A percentile compares a stretch with the other conserved stretches of the same genome.
These are phyloP conservation scores for Lepisosteus oculatus DNA, from an alignment of 2,113 vertebrate genomes.

Conservation along the genomic window DNA sequence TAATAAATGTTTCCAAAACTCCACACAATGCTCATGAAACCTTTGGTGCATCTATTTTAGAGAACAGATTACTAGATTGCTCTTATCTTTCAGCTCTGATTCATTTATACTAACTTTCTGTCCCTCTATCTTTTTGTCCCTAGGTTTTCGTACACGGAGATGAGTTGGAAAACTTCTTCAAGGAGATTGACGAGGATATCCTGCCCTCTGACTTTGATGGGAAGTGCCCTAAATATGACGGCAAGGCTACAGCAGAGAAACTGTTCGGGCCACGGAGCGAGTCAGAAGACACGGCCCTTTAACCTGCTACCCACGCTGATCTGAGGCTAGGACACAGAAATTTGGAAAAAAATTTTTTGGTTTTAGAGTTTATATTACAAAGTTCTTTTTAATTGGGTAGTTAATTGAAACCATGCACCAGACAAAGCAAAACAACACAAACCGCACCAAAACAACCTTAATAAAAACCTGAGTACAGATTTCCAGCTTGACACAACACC, in stretches of 20 bases:
- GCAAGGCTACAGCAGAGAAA: constrained; percentile 70
- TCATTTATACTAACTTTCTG: not conserved
- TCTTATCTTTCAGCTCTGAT: not conserved
- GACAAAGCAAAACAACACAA: not conserved
- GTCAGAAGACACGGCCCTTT: constrained; percentile 85
- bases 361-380: constrained; percentile 15
- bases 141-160: constrained; percentile 92
- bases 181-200: constrained; percentile 79
- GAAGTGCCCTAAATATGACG: constrained; percentile 73
- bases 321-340: not conserved
- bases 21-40: too few relatives aligned
- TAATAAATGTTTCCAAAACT: too few relatives aligned
- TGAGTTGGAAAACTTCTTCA: constrained; percentile 80
- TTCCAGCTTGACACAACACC: too few relatives aligned
- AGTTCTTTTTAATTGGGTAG: not conserved
- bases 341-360: constrained; percentile 4
- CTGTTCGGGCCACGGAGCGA: constrained; percentile 74
- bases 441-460: not conserved
- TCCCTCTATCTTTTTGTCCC: constrained; percentile 2
- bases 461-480: too few relatives aligned
- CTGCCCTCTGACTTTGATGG: constrained; percentile 88
- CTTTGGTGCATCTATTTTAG: too few relatives aligned
- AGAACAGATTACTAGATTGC: too few relatives aligned
- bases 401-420: not conserved
- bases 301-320: constrained; percentile 29